Conservation (phyloP, 2,888 invertebrate genomes). For the Branchipolynoe longqiensis region DNA sequence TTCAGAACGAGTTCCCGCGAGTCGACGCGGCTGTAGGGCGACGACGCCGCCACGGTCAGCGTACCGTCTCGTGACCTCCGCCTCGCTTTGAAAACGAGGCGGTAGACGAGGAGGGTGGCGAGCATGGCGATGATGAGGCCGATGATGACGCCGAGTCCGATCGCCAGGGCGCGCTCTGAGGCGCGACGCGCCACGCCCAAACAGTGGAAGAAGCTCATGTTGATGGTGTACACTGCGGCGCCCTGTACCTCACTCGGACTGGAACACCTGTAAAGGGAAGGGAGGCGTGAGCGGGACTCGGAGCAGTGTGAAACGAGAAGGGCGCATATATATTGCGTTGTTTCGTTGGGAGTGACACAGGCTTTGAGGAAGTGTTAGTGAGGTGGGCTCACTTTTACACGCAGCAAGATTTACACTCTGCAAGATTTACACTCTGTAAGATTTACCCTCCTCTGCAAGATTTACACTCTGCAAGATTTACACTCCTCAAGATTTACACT, state of each 20-base stretch:
- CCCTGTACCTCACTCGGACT: conserved; percentile 18
- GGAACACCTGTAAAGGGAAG: conserved; percentile 7
- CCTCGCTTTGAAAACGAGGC: conserved; percentile 52
- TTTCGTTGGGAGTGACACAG: no score
- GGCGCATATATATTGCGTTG: no score
- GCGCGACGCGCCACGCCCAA: conserved; percentile 5
- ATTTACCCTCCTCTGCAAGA: no score
- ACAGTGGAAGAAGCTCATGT: conserved; percentile 46
- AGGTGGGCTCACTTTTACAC: no score
- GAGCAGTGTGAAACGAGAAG: no score
- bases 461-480: no score
- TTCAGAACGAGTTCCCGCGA: conserved; percentile 38
- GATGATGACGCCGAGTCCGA: conserved; percentile 44
- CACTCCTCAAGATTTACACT: no score
- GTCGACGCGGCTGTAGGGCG: conserved; percentile 35
- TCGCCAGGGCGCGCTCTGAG: conserved; percentile 45
- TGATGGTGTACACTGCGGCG: conserved; percentile 30
- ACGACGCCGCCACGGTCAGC: conserved; percentile 23
- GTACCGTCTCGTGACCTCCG: conserved; percentile 32
- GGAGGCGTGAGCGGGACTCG: background rate
- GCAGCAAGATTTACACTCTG: no score
- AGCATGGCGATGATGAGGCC: conserved; percentile 49
- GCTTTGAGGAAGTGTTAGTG: no score
- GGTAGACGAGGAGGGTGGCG: conserved; percentile 45
- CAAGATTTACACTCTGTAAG: no score